phyloP scores from a whole-genome alignment of 2,888 invertebrate species.

The Glaucopsyche alexis region DNA sequence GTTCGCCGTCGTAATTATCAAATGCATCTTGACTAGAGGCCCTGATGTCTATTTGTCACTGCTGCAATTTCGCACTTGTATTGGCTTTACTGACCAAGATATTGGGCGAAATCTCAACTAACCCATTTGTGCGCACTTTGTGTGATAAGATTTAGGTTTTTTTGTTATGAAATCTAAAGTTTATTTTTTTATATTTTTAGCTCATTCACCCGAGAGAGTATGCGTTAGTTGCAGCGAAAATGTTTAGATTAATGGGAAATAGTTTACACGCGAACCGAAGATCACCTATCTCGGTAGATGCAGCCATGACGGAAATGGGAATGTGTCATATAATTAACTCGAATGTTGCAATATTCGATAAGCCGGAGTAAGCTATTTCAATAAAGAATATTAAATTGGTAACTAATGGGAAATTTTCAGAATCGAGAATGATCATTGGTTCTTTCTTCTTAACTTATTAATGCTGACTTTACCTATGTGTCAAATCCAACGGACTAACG shows the following conservation, averaged over 20 bases:
- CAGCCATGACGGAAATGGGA: slow-evolving; percentile 84
- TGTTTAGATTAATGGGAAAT: slow-evolving; percentile 54
- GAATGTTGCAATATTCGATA: slow-evolving; percentile 79
- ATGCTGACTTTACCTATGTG: no score
- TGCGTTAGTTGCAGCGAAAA: slow-evolving; percentile 50
- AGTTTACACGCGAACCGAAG: slow-evolving; percentile 53
- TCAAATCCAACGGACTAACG: no score
- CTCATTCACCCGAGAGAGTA: slow-evolving; percentile 57
- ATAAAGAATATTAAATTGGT: neutral
- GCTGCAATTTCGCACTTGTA: no score
- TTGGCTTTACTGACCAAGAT: no score
- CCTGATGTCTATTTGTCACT: neutral
- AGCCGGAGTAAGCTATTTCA: slow-evolving; percentile 66
- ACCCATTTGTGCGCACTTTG: no score
- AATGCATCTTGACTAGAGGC: no score
- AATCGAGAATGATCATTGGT: no score
- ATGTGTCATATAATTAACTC: slow-evolving; percentile 86
- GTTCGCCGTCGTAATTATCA: no score
- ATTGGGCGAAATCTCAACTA: no score
- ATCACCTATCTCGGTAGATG: slow-evolving; percentile 69
- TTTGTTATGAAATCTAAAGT: neutral
- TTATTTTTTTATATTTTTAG: slow-evolving; percentile 42
- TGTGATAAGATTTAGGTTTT: no score
- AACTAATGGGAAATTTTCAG: neutral
- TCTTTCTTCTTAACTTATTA: no score